Evolutionary conservation across 2,113 vertebrate genomes (phyloP).

Genomic region (Empidonax alnorum): DNA sequence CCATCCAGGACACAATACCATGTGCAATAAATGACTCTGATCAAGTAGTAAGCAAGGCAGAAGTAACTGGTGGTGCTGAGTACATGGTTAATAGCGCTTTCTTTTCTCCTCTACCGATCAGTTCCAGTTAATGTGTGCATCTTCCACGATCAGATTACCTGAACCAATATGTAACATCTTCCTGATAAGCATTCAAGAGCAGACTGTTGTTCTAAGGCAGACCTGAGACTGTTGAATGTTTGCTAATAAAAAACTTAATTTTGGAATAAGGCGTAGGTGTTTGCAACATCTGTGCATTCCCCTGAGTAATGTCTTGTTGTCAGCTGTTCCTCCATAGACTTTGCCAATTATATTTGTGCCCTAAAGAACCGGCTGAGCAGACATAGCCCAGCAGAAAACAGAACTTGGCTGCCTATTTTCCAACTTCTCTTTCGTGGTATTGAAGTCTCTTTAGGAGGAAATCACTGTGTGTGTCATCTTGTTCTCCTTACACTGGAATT

Average conservation of each 20-base stretch:
- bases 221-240: conserved; percentile 3
- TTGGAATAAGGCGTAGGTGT: conserved; percentile 44
- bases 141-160: not conserved
- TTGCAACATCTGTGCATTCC: conserved; percentile 46
- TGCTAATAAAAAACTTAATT: conserved; percentile 62
- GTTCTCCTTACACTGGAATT: not conserved
- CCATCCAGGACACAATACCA: not conserved
- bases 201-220: conserved; percentile 32
- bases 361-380: not conserved
- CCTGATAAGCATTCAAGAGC: not conserved
- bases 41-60: not conserved
- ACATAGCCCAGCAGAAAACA: not conserved
- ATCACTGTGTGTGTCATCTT: not conserved
- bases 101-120: not conserved
- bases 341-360: not conserved
- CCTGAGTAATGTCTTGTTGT: conserved; percentile 29
- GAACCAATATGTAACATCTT: conserved; percentile 24
- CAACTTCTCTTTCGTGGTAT: not conserved
- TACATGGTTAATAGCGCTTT: not conserved
- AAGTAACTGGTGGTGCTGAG: not conserved
- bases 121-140: not conserved
- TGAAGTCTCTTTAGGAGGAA: not conserved
- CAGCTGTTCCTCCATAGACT: conserved; percentile 28
- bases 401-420: not conserved
- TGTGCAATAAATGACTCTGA: not conserved